These are phyloP conservation scores for Autographa pulchrina DNA, from an alignment of 2,888 invertebrate genomes.

Conservation along the genomic window DNA sequence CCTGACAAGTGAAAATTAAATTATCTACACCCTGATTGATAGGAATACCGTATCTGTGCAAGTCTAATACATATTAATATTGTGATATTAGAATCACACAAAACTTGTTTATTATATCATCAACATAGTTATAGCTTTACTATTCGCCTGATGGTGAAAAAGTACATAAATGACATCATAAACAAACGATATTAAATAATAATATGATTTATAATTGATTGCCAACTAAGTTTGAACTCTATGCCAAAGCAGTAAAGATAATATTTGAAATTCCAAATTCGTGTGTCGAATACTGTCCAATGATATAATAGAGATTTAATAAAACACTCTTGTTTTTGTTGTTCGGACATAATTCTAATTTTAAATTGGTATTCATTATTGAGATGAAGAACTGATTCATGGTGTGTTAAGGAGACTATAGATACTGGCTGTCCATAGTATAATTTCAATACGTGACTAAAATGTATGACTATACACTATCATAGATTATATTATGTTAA, in stretches of 20 bases:
- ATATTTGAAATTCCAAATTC: neutral
- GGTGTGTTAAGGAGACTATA: neutral
- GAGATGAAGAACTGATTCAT: neutral
- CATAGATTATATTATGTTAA: no score
- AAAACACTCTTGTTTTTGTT: neutral
- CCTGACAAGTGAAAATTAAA: no score
- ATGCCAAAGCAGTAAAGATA: neutral
- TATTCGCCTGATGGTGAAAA: neutral
- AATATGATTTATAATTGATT: neutral
- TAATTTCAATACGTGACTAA: neutral
- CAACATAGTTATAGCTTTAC: neutral
- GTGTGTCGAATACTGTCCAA: neutral
- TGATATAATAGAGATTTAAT: neutral
- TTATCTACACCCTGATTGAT: no score
- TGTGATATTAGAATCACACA: neutral
- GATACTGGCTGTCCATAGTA: no score
- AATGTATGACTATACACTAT: neutral
- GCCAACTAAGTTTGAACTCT: neutral
- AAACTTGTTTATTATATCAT: neutral
- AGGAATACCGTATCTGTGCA: no score
- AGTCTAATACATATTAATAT: no score
- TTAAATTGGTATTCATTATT: neutral
- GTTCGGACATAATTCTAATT: neutral
- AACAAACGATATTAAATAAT: neutral
- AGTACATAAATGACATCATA: neutral